A percentile compares a stretch with the other conserved stretches of the same genome.
These are phyloP conservation scores for Tenualosa thibaudeaui DNA, from an alignment of 2,797 vertebrate genomes.

Conservation along the genomic window DNA sequence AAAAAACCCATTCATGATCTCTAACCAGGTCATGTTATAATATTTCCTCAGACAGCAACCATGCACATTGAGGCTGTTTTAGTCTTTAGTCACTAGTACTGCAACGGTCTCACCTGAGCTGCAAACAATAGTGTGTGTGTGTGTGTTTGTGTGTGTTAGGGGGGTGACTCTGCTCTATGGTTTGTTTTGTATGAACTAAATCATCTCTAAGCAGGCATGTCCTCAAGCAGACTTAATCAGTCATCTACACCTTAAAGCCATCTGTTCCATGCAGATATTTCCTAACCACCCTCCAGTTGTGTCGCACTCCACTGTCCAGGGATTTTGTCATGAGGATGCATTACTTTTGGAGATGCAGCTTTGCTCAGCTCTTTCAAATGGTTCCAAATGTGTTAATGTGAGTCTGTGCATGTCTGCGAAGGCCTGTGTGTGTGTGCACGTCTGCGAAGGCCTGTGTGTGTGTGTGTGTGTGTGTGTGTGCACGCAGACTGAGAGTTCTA, in stretches of 20 bases:
- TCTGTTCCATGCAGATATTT: neutral
- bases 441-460: neutral
- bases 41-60: neutral
- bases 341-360: neutral
- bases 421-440: neutral
- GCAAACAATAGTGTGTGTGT: neutral
- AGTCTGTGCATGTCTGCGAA: neutral
- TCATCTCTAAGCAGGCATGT: neutral
- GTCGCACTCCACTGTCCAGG: neutral
- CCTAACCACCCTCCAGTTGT: neutral
- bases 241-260: neutral
- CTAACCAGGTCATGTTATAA: neutral
- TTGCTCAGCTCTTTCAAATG: neutral
- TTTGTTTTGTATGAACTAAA: neutral
- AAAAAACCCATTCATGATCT: neutral
- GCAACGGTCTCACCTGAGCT: neutral
- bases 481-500: neutral
- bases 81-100: neutral
- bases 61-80: neutral
- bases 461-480: neutral
- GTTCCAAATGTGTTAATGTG: conserved; percentile 15
- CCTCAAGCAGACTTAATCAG: neutral
- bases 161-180: neutral
- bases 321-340: neutral
- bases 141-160: neutral